Base-by-base conservation (phyloP, 2,888 invertebrate genomes). In the Hyalella azteca region DNA sequence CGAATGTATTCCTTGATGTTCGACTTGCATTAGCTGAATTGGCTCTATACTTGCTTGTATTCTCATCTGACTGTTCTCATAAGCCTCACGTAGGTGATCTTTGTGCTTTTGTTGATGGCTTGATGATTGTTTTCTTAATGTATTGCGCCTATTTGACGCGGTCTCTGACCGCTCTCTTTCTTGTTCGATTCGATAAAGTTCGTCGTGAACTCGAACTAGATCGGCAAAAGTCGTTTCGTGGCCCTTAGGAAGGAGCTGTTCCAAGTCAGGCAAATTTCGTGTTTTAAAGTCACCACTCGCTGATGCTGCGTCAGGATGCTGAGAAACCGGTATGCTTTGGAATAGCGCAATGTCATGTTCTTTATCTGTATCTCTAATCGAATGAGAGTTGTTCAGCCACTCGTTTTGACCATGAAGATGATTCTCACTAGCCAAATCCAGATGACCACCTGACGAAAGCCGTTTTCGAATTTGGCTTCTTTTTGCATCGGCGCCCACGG, bases 121-220 rank as follows among this genome's bases (percentile, higher is more conserved):
- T 9, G 66, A 29, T 3, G 54, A 54, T 54, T 29, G 22, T 54
- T 54, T 54, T 11, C 54, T 29, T 3, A 54, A 29, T 11, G 29
- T 29, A 13, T 26, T 54, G 13, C 39, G 22, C 36, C 29, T 66
- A n/a, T 1, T 32, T 0, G 39, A 66, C n/a, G 66, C 66, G 11
- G 26, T 36, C 66, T 66, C 39, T 5, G 66, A 15, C 7, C 32
- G 36, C 19, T 32, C 19, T 29, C 36, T 66, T 36, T 66, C 66
- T 66, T 66, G 66, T 19, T 66, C 66, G 22, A 66, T 32, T 15
- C 66, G 32, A 36, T 75, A 41, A 11, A 75, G 45, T 22, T 75
- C 41, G 29, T 75, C 75, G 29, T 75, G 75, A 9, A 75, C 75
- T 45, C 75, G 40, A n/a, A 75, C 75, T 22, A 75, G 75, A 75